Evolutionary conservation across 2,113 vertebrate species (phyloP).

Genomic region (Scatophagus argus): DNA sequence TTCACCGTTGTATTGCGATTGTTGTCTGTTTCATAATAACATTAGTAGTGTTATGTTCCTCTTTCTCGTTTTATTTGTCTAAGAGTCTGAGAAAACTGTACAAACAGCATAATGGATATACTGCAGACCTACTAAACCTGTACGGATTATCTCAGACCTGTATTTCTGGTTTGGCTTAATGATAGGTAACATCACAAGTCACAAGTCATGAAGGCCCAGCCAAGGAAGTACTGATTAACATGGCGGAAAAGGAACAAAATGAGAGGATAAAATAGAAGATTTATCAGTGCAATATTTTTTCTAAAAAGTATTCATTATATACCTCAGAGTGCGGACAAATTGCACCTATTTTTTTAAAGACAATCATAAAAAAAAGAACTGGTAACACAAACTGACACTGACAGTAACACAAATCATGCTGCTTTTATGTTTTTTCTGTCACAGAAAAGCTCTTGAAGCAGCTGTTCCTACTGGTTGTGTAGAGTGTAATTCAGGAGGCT

Average conservation of each 20-base stretch:
- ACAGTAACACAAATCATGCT: slow-evolving; percentile 40
- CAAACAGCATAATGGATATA: slow-evolving; percentile 55
- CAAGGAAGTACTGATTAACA: slow-evolving; percentile 62
- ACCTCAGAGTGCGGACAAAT: slow-evolving; percentile 1
- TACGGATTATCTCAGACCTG: slow-evolving; percentile 70
- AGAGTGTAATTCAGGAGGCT: slow-evolving; percentile 1
- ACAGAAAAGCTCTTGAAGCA: slow-evolving; percentile 7
- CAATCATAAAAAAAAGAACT: neutral
- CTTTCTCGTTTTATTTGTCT: slow-evolving; percentile 43
- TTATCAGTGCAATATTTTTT: slow-evolving; percentile 24
- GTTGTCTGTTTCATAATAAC: neutral
- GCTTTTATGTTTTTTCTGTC: slow-evolving; percentile 24
- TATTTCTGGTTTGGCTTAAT: slow-evolving; percentile 78
- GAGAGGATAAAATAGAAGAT: slow-evolving; percentile 44
- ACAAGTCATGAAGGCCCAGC: slow-evolving; percentile 52
- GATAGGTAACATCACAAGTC: slow-evolving; percentile 69
- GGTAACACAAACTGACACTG: neutral
- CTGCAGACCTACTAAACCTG: slow-evolving; percentile 51
- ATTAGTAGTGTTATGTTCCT: neutral
- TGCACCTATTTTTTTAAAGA: slow-evolving; percentile 3
- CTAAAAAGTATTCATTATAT: slow-evolving; percentile 4
- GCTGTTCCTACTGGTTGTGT: slow-evolving; percentile 5
- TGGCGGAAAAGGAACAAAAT: slow-evolving; percentile 27
- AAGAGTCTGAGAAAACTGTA: slow-evolving; percentile 43
- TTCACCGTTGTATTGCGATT: neutral